phyloP scores from a whole-genome alignment of 2,888 invertebrate species.

The Aphidius colemani region DNA sequence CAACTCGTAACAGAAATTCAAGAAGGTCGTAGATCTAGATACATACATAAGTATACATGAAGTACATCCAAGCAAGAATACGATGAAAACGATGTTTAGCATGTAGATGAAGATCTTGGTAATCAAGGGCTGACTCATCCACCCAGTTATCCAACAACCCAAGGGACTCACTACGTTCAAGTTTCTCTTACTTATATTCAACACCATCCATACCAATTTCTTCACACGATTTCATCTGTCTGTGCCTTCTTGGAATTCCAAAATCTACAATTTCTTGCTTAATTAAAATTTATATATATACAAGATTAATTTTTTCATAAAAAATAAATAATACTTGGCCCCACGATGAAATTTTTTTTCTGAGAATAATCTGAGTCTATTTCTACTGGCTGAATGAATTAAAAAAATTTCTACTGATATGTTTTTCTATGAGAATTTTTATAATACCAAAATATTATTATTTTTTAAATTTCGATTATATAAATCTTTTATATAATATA shows the following conservation, averaged over 20 bases:
- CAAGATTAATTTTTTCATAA: too few relatives aligned
- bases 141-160: conserved; percentile 40
- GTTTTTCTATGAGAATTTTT: too few relatives aligned
- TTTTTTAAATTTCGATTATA: too few relatives aligned
- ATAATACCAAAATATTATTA: too few relatives aligned
- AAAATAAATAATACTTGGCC: too few relatives aligned
- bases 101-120: conserved; percentile 61
- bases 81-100: conserved; percentile 52
- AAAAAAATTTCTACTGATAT: too few relatives aligned
- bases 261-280: conserved; percentile 8
- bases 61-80: conserved; percentile 52
- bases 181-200: conserved; percentile 52
- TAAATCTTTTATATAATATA: too few relatives aligned
- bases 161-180: conserved; percentile 58
- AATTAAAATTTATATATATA: conserved; percentile 10
- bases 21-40: conserved; percentile 52
- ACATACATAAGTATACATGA: conserved; percentile 55
- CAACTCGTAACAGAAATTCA: conserved; percentile 26
- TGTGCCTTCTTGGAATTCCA: conserved; percentile 5
- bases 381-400: too few relatives aligned
- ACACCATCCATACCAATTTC: conserved; percentile 26
- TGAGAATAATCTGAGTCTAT: too few relatives aligned
- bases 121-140: conserved; percentile 53
- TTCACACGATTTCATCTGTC: conserved; percentile 20
- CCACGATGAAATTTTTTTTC: too few relatives aligned